Base-by-base conservation (phyloP, 2,113 vertebrate species). In the Ammospiza caudacuta region DNA sequence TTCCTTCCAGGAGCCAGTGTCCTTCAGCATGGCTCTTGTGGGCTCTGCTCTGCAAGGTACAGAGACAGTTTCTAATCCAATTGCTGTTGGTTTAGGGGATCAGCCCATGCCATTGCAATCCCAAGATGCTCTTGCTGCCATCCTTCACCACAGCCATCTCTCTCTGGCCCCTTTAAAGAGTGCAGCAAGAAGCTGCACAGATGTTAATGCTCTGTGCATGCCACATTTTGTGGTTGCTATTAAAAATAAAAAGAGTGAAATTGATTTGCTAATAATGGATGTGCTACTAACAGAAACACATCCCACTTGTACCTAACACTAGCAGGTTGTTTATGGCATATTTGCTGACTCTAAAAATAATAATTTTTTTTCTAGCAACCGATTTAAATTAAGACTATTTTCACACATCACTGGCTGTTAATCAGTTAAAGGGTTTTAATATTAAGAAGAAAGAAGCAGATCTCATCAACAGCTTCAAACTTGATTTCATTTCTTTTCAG, bases 351-450 rank as follows among this genome's bases (percentile, higher is more conserved):
- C 84, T 93, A 89, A 95, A 97, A 94, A 80, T 63, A 69, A 61
- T 39, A 33, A 6, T 24, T 83, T 67, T 74, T 84, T 92, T 73
- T 75, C 79, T 64, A 83, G 43, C 21, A 24, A 33, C 64, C 20
- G 21, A 78, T 95, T 93, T 93, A 37, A 90, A 94, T 93, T 97
- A 59, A 81, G 81, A 67, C 80, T 90, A 21, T 91, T 93, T 96
- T 84, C 58, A 81, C 62, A 92, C 83, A 57, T 85, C 44, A 2
- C 37, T 82, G 49, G 37, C 49, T 95, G 59, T 92, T 96, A 95
- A 90, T 94, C 92, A 95, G 63, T 91, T 82, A 83, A 92, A 82
- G 25, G 81, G 66, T 90, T 94, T 52, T 84, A 82, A 93, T 93
- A 70, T 91, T 84, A 92, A 57, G 31, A 95, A 67, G 44, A 94